These are phyloP conservation scores for Ciconia stormi DNA, from an alignment of 2,113 vertebrate species.

Conservation along the genomic window DNA sequence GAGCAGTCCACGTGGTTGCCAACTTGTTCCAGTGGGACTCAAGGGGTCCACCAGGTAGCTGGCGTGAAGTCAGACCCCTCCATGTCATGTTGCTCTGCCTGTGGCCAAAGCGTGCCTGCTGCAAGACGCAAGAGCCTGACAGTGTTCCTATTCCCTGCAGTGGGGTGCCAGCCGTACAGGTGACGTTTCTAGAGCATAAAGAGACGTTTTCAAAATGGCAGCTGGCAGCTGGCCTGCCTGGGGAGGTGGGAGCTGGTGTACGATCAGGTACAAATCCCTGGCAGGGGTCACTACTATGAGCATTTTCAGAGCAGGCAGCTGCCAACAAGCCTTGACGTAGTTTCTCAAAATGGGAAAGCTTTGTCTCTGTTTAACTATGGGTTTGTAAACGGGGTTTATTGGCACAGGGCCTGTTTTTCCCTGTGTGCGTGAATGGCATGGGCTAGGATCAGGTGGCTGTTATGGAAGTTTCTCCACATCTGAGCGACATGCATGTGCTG, in stretches of 20 bases:
- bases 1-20: rapidly evolving
- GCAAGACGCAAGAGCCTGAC: not conserved
- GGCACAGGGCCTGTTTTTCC: not conserved
- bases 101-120: not conserved
- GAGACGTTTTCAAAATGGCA: not conserved
- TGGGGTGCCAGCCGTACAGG: not conserved
- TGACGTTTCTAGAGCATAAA: not conserved
- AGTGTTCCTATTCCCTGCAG: not conserved
- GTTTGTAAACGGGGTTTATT: not conserved
- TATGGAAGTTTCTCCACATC: not conserved
- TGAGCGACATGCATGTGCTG: not conserved
- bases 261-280: not conserved
- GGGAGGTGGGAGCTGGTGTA: not conserved
- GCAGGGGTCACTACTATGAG: not conserved
- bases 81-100: not conserved
- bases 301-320: not conserved
- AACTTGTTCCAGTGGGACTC: not conserved
- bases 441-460: not conserved
- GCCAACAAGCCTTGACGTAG: not conserved
- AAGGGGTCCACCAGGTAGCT: not conserved
- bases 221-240: not conserved
- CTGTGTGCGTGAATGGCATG: rapidly evolving
- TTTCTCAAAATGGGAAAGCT: not conserved
- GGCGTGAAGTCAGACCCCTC: not conserved
- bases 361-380: not conserved